Base-by-base conservation (phyloP, 1,140 invertebrate genomes). In the Colletes gigas region DNA sequence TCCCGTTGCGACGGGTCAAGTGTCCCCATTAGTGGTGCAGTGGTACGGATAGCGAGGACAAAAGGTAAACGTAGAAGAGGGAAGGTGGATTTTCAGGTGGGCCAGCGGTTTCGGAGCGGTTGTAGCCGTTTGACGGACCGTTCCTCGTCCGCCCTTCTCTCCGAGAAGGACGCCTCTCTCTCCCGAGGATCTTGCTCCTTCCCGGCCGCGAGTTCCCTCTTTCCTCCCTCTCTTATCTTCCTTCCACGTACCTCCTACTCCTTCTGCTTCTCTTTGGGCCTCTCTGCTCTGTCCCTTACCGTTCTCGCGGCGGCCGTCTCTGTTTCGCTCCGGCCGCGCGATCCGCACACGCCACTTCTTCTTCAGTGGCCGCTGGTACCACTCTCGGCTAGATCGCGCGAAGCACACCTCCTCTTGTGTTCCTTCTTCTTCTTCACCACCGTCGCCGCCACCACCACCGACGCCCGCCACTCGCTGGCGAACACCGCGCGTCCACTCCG, bases 331-430 rank as follows among this genome's bases (percentile, higher is more conserved):
- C 57, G 80, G 60, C 77, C 88, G 87, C 70, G 87, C 87, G 83
- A 88, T 88, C 83, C 87, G 78, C 87, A 84, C 87, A 88, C 85
- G 79, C 82, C 79, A 84, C 87, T 84, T 87, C 87, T 88, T 89
- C 87, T 82, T 89, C 88, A 87, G 84, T 88, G 87, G 87, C 85
- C 87, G 87, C 62, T 83, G 87, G 84, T 83, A 86, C 79, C 78
- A 84, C 79, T 85, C 86, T 88, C 86, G 86, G 83, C 86, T 88
- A 88, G 86, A 88, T 87, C 86, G 83, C 86, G 83, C 73, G 85
- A 82, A 84, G 84, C 82, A 81, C 83, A 83, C 77, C 69, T 83
- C 78, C 81, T 81, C 76, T 66, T 74, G 65, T 75, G 57, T 71
- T 86, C 55, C 70, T 70, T 78, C 72, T 50, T 78, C 68, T 78